Base-by-base conservation (phyloP, 2,888 invertebrate species). In the Euplagia quadripunctaria region DNA sequence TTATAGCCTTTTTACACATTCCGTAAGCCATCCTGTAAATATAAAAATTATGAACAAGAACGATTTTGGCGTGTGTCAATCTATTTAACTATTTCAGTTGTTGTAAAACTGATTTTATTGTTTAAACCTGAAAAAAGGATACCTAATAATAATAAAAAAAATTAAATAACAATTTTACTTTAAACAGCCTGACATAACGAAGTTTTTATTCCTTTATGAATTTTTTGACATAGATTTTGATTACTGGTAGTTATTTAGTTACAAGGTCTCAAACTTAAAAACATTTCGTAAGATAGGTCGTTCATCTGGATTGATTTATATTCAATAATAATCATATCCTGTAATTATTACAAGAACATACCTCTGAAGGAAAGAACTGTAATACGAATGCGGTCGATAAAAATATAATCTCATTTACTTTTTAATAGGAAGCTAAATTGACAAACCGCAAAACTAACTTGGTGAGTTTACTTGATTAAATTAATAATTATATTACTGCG, bases 241-340 rank as follows among this genome's bases (percentile, higher is more conserved):
- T 68, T 43, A n/a, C 20, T n/a, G 8, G 41, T 52, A 42, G 3
- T 46, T 61, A n/a, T 58, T 20, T 52, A 43, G 12, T 17, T 20
- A 17, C 72, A 68, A 68, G 63, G 72, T 64, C 43, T 17, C 42
- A 67, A 64, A 17, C 8, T 51, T 51, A 52, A n/a, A 61, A 68
- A 31, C 16, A 64, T 72, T 69, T 64, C 64, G 55, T 68, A 68
- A 72, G 52, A 52, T 20, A 51, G 41, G 7, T 11, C 46, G 42
- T 64, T 68, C 61, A 52, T 77, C 71, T 63, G 69, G 64, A 70
- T 66, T 77, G 74, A 79, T 74, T 75, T 79, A 77, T 72, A 72
- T 73, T 76, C 69, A 75, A 70, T 69, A 69, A 75, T 78, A 76
- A 78, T 79, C 70, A 75, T 71, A 81, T 73, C 73, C 77, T 67